phyloP scores from a whole-genome alignment of 1,140 invertebrate genomes.

The Lasioglossum baleicum region DNA sequence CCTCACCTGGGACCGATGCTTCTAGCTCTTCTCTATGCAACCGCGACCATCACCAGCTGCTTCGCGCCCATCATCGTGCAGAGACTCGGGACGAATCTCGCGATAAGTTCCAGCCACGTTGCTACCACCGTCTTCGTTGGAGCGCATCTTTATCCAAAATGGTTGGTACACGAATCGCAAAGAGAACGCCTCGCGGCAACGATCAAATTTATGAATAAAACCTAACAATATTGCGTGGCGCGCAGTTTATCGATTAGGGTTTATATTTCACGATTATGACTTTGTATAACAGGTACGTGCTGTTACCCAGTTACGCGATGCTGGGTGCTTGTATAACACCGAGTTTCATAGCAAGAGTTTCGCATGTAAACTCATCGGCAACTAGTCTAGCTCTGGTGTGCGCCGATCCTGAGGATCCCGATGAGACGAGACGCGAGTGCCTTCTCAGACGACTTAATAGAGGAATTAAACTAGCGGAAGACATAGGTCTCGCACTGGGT shows the following conservation, averaged over 20 bases:
- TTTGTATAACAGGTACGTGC: constrained; percentile 74
- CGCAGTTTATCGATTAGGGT: too few relatives aligned
- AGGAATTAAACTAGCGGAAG: constrained; percentile 73
- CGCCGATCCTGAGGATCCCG: constrained; percentile 80
- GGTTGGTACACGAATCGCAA: constrained; percentile 74
- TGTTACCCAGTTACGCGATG: constrained; percentile 82
- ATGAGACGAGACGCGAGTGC: constrained; percentile 76
- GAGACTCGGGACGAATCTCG: constrained; percentile 80
- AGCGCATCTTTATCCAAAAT: constrained; percentile 83
- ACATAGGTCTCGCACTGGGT: constrained; percentile 73
- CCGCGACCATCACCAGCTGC: constrained; percentile 81
- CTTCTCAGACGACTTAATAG: constrained; percentile 71
- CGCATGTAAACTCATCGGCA: constrained; percentile 82
- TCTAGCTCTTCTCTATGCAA: constrained; percentile 79
- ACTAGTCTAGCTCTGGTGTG: constrained; percentile 82
- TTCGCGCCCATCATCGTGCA: constrained; percentile 81
- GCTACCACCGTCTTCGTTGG: constrained; percentile 81
- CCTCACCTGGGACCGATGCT: constrained; percentile 80
- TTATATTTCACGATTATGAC: too few relatives aligned
- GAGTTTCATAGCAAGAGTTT: constrained; percentile 80
- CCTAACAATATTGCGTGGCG: too few relatives aligned
- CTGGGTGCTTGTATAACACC: constrained; percentile 82
- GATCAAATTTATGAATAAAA: too few relatives aligned
- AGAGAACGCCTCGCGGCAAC: too few relatives aligned
- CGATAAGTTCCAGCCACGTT: constrained; percentile 79